Evolutionary conservation across 2,797 vertebrate species (phyloP).

Genomic region (Cottoperca gobio): DNA sequence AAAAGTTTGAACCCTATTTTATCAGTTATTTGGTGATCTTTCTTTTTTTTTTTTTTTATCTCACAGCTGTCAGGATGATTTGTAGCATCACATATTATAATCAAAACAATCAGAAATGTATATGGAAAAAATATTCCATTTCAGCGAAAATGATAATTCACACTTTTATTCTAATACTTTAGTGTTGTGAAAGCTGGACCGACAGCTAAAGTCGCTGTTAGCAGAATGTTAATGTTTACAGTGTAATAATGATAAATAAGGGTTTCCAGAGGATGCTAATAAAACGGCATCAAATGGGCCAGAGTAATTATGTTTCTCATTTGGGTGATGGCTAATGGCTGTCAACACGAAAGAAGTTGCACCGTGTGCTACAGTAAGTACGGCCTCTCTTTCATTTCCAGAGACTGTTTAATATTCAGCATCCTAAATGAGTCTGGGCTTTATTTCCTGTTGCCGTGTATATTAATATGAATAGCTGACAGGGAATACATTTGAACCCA

Average conservation of each 20-base stretch:
- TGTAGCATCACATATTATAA: slow-evolving; percentile 32
- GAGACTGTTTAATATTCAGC: slow-evolving; percentile 10
- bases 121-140: too few species aligned
- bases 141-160: slow-evolving; percentile 8
- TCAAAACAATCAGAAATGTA: slow-evolving; percentile 15
- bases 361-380: neutral
- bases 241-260: slow-evolving; percentile 35
- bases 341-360: slow-evolving; percentile 3
- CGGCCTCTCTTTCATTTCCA: slow-evolving; percentile 1
- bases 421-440: slow-evolving; percentile 14
- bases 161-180: slow-evolving; percentile 26
- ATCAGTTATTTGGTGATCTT: slow-evolving; percentile 11
- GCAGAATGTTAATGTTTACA: slow-evolving; percentile 47
- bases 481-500: slow-evolving; percentile 33
- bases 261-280: slow-evolving; percentile 23
- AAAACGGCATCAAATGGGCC: slow-evolving; percentile 32
- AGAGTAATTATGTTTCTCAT: slow-evolving; percentile 42
- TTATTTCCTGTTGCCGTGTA: slow-evolving; percentile 37
- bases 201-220: slow-evolving; percentile 22
- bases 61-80: slow-evolving; percentile 47
- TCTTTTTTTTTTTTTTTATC: slow-evolving; percentile 1
- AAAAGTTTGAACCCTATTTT: slow-evolving; percentile 18
- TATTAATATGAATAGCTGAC: slow-evolving; percentile 35
- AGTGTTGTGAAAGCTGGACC: slow-evolving; percentile 3
- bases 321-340: slow-evolving; percentile 34